Percentiles rank a stretch among this genome's conserved stretches.
phyloP scores from a whole-genome alignment of 1,140 invertebrate genomes.

The Pogonus chalceus region DNA sequence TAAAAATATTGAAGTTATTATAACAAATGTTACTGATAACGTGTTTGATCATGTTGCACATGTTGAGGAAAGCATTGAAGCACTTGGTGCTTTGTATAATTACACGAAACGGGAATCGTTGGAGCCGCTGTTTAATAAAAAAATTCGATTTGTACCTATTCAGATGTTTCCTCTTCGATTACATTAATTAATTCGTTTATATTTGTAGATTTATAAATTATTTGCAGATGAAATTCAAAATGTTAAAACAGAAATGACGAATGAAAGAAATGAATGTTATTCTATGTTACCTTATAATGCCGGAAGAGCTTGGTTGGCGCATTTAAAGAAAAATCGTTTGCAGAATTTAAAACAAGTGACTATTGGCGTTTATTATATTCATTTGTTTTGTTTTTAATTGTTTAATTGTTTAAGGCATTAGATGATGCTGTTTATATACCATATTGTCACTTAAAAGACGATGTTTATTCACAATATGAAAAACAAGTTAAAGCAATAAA shows the following conservation, averaged over 20 bases:
- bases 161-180: background rate
- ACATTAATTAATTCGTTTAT: slow-evolving; percentile 25
- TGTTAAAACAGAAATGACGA: slow-evolving; percentile 58
- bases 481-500: slow-evolving; percentile 53
- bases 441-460: slow-evolving; percentile 55
- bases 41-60: slow-evolving; percentile 58
- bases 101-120: slow-evolving; percentile 58
- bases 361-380: background rate
- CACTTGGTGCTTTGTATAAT: slow-evolving; percentile 54
- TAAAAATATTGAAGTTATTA: slow-evolving; percentile 55
- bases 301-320: slow-evolving; percentile 54
- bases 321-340: slow-evolving; percentile 51
- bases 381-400: background rate
- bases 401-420: slow-evolving; percentile 42
- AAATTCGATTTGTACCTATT: slow-evolving; percentile 39
- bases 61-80: slow-evolving; percentile 60
- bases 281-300: slow-evolving; percentile 56
- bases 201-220: slow-evolving; percentile 58
- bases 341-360: slow-evolving; percentile 44
- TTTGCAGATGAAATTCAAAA: slow-evolving; percentile 68
- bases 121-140: slow-evolving; percentile 48
- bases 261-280: slow-evolving; percentile 48
- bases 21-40: slow-evolving; percentile 58
- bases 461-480: slow-evolving; percentile 55
- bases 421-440: slow-evolving; percentile 61